Evolutionary conservation across 2,888 invertebrate genomes (phyloP).

Genomic region (Spilarctia lutea): DNA sequence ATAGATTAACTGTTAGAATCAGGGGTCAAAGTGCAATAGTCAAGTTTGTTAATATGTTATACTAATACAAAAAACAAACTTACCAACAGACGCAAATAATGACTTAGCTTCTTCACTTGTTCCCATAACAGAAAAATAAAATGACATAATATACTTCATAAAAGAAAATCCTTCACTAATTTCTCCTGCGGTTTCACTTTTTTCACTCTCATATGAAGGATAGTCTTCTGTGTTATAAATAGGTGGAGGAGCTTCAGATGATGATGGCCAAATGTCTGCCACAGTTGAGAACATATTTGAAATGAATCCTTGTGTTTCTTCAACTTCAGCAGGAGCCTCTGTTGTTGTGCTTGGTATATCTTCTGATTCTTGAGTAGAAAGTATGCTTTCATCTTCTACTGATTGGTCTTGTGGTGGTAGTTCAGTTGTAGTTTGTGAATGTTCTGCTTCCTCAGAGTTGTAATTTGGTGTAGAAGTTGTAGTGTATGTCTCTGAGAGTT

Average conservation of each 20-base stretch:
- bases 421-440: conserved; percentile 34
- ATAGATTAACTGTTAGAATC: neutral
- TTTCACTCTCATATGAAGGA: conserved; percentile 51
- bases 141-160: conserved; percentile 67
- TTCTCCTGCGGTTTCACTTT: conserved; percentile 36
- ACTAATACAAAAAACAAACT: conserved; percentile 43
- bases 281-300: conserved; percentile 72
- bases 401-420: conserved; percentile 27
- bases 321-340: conserved; percentile 46
- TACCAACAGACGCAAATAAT: conserved; percentile 75
- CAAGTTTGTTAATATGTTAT: neutral
- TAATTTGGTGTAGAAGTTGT: conserved; percentile 31
- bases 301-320: conserved; percentile 61
- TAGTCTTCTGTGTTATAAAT: conserved; percentile 64
- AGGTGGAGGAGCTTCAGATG: conserved; percentile 66
- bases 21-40: neutral
- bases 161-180: conserved; percentile 71
- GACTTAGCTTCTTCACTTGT: conserved; percentile 71
- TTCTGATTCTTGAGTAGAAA: conserved; percentile 47
- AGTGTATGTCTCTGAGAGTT: conserved; percentile 13
- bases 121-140: conserved; percentile 73
- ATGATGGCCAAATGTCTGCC: conserved; percentile 71
- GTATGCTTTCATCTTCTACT: conserved; percentile 37
- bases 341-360: conserved; percentile 28
- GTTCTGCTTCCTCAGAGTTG: conserved; percentile 17